Percentiles rank a stretch among this genome's conserved stretches.
These are phyloP conservation scores for Paramormyrops hopkinsi DNA, from an alignment of 2,797 vertebrate species.

Conservation along the genomic window DNA sequence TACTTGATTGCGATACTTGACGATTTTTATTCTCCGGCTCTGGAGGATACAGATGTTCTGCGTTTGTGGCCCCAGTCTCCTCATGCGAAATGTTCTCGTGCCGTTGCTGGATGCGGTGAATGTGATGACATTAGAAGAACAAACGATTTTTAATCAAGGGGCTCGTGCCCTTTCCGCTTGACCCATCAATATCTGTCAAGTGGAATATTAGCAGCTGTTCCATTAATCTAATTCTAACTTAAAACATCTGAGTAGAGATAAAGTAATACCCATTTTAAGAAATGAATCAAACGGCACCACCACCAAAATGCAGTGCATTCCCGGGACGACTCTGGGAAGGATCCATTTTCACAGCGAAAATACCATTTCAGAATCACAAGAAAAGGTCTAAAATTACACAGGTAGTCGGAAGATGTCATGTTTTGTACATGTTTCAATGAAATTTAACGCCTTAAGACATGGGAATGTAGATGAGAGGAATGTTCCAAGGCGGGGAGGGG, in stretches of 20 bases:
- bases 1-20: neutral
- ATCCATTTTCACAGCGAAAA: neutral
- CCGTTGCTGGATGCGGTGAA: neutral
- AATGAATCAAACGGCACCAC: neutral
- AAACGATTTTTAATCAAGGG: neutral
- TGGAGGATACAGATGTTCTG: conserved; percentile 7
- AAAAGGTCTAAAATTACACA: neutral
- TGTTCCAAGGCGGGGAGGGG: neutral
- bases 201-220: neutral
- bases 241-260: neutral
- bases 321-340: neutral
- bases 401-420: neutral
- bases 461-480: neutral
- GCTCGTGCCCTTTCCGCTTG: neutral
- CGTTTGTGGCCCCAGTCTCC: neutral
- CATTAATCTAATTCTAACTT: neutral
- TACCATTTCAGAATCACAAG: neutral
- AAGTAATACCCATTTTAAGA: neutral
- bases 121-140: neutral
- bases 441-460: neutral
- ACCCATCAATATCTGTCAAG: neutral
- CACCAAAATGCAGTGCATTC: neutral
- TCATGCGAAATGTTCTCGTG: neutral
- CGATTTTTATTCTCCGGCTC: neutral
- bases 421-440: neutral